A percentile compares a stretch with the other conserved stretches of the same genome.
Evolutionary conservation across 2,113 vertebrate species (phyloP).

Genomic region (Takifugu flavidus): DNA sequence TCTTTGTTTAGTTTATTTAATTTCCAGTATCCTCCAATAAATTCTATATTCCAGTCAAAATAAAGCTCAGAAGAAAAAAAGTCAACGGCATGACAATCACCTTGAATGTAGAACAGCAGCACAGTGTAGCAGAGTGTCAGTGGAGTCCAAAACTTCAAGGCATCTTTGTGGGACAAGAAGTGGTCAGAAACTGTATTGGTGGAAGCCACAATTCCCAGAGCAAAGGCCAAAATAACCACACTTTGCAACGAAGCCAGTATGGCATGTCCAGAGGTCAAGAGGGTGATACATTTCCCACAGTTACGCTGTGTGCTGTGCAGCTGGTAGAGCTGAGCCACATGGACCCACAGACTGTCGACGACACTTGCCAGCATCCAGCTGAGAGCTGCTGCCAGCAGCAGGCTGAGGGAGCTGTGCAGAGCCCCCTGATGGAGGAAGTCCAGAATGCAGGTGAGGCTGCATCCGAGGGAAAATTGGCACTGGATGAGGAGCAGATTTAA

Average conservation of each 20-base stretch:
- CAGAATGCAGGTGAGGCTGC: conserved; percentile 78
- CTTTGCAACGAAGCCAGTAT: conserved; percentile 74
- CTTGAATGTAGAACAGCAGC: conserved; percentile 84
- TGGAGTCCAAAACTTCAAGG: conserved; percentile 84
- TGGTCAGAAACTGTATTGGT: conserved; percentile 78
- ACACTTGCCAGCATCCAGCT: conserved; percentile 66
- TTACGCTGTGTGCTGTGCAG: conserved; percentile 77
- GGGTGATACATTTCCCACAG: conserved; percentile 83
- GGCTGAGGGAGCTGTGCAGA: conserved; percentile 73
- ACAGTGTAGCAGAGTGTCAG: conserved; percentile 86
- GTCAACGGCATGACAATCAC: conserved; percentile 53
- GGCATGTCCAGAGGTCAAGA: conserved; percentile 67
- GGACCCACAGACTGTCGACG: conserved; percentile 59
- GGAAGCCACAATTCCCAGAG: conserved; percentile 72
- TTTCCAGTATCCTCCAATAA: too few relatives aligned
- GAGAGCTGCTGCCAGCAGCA: conserved; percentile 77
- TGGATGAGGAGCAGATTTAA: conserved; percentile 71
- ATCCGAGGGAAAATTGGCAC: conserved; percentile 86
- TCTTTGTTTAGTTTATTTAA: too few relatives aligned
- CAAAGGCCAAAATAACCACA: conserved; percentile 71
- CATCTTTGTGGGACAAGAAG: conserved; percentile 80
- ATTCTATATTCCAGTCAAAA: too few relatives aligned
- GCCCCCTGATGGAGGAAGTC: conserved; percentile 85
- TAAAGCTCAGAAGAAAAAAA: too few relatives aligned
- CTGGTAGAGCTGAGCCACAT: conserved; percentile 74